A percentile compares a stretch with the other conserved stretches of the same genome.
Evolutionary conservation across 2,113 vertebrate genomes (phyloP).

Genomic region (Cichladusa arquata): DNA sequence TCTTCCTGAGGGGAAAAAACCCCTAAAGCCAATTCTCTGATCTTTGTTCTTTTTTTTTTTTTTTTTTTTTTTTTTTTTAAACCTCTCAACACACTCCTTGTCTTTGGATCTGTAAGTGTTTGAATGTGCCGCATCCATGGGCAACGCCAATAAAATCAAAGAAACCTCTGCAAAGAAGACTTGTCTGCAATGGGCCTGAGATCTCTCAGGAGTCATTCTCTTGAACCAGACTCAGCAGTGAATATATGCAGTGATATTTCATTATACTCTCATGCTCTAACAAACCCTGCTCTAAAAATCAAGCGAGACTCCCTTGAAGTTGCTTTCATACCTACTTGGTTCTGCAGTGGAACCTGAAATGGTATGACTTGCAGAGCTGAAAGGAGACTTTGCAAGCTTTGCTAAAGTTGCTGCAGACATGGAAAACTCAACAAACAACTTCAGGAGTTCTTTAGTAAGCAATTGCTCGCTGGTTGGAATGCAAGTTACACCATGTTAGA

Average conservation of each 20-base stretch:
- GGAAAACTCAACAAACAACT: constrained; percentile 44
- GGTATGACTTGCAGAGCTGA: not conserved
- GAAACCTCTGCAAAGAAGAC: not conserved
- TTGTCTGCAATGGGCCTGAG: not conserved
- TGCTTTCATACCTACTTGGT: not conserved
- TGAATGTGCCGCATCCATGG: not conserved
- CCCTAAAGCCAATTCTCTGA: not conserved
- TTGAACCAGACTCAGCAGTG: not conserved
- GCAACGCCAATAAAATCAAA: not conserved
- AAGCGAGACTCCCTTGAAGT: not conserved
- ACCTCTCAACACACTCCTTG: not conserved
- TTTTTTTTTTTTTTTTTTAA: no score
- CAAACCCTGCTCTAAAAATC: not conserved
- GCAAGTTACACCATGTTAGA: constrained; percentile 22
- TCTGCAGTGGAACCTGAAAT: not conserved
- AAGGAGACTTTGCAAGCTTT: not conserved
- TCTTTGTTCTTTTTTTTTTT: not conserved
- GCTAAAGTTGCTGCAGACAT: constrained; percentile 20
- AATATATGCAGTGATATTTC: not conserved
- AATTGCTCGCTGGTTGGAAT: not conserved
- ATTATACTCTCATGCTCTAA: not conserved
- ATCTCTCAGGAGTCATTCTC: not conserved
- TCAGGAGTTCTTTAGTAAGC: not conserved
- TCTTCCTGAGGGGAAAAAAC: not conserved
- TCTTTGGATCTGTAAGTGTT: not conserved